Percentiles rank a stretch among this genome's conserved stretches.
Conservation (phyloP, 2,888 invertebrate species). For the Chrysolina americana region DNA sequence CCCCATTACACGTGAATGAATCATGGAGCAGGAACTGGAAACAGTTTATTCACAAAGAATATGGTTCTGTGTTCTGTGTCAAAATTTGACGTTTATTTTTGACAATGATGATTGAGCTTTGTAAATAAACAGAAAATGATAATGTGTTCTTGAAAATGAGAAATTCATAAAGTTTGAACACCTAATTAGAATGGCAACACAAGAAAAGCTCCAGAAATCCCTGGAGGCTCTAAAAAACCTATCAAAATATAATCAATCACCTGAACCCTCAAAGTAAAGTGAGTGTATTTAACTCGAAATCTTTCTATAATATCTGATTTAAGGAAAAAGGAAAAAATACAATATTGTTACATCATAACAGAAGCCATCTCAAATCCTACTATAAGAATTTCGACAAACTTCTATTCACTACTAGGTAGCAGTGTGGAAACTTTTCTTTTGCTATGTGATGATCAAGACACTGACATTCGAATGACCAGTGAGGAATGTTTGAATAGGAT, state of each 20-base stretch:
- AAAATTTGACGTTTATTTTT: not conserved
- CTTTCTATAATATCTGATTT: slow-evolving; percentile 51
- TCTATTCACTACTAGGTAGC: slow-evolving; percentile 77
- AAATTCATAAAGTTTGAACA: not conserved
- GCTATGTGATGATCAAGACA: slow-evolving; percentile 83
- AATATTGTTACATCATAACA: slow-evolving; percentile 80
- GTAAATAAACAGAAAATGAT: not conserved
- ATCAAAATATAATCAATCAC: slow-evolving; percentile 53
- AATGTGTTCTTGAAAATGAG: not conserved
- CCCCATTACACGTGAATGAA: no score
- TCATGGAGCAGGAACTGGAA: no score
- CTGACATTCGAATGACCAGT: slow-evolving; percentile 84
- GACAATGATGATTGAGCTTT: not conserved
- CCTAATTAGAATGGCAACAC: slow-evolving; percentile 64
- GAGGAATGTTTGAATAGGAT: slow-evolving; percentile 87
- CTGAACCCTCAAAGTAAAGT: slow-evolving; percentile 55
- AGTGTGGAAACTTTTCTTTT: slow-evolving; percentile 81
- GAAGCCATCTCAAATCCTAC: slow-evolving; percentile 79
- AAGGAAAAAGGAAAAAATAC: slow-evolving; percentile 84
- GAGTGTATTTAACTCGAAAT: slow-evolving; percentile 20
- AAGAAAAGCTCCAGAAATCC: slow-evolving; percentile 68
- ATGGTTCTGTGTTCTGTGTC: not conserved
- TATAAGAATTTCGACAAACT: slow-evolving; percentile 75
- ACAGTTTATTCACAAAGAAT: no score
- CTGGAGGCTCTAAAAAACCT: slow-evolving; percentile 64